Conservation (phyloP, 2,113 vertebrate genomes). For the Trichechus manatus region DNA sequence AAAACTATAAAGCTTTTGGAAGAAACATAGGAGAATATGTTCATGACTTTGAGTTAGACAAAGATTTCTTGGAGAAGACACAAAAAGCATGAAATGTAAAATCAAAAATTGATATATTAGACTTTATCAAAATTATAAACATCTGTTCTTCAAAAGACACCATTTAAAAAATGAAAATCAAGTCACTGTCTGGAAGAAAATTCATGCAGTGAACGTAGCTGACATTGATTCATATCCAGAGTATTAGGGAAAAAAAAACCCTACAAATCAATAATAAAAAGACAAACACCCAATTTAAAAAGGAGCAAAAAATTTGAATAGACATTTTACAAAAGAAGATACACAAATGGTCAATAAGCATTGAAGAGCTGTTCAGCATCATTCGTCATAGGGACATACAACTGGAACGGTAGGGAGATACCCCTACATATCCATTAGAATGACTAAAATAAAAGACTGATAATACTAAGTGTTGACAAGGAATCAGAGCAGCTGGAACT, state of each 20-base stretch:
- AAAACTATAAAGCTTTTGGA: background rate
- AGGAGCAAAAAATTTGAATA: too few relatives aligned
- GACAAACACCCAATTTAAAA: too few relatives aligned
- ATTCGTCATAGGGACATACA: too few relatives aligned
- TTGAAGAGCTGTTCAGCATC: too few relatives aligned
- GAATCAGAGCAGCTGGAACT: background rate
- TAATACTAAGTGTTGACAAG: background rate
- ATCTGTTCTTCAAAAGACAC: conserved; percentile 33
- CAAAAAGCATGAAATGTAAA: conserved; percentile 7
- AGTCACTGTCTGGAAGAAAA: background rate
- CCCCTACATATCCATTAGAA: background rate
- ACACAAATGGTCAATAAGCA: too few relatives aligned
- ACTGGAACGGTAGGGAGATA: too few relatives aligned
- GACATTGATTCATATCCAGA: too few relatives aligned
- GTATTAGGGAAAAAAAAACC: too few relatives aligned
- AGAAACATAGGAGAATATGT: background rate
- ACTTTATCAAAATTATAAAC: conserved; percentile 10
- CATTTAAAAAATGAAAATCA: conserved; percentile 42
- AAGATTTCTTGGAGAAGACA: background rate
- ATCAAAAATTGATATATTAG: background rate
- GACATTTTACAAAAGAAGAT: too few relatives aligned
- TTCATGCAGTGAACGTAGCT: background rate
- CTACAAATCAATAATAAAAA: too few relatives aligned
- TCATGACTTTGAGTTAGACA: background rate
- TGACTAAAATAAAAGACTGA: background rate